Conservation (phyloP, 2,888 invertebrate species). For the Tinea pellionella region DNA sequence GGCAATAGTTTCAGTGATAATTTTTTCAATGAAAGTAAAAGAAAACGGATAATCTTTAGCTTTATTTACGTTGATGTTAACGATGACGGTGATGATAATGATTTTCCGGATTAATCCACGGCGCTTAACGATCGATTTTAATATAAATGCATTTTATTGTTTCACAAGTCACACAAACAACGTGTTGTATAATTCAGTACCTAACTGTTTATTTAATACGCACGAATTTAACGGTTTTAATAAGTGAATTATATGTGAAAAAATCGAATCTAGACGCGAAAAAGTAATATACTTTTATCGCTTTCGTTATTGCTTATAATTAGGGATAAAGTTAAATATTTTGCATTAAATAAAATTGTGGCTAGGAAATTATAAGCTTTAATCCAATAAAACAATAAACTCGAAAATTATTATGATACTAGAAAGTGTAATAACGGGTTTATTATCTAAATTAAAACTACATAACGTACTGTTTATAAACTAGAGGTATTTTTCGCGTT, state of each 20-base stretch:
- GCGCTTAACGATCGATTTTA: too few species aligned
- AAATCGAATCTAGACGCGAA: background rate
- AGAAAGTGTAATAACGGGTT: background rate
- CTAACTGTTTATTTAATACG: background rate
- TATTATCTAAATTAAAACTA: background rate
- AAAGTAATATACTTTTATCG: background rate
- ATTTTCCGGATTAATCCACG: too few species aligned
- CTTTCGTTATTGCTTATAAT: background rate
- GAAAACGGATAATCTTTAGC: too few species aligned
- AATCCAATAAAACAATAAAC: background rate
- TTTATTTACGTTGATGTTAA: too few species aligned
- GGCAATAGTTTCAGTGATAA: too few species aligned
- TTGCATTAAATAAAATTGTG: background rate
- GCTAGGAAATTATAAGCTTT: background rate
- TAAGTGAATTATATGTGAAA: background rate
- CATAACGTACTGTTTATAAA: too few species aligned
- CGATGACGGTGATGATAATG: too few species aligned
- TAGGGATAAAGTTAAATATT: background rate
- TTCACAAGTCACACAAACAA: too few species aligned
- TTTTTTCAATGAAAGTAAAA: too few species aligned
- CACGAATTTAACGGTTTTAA: background rate
- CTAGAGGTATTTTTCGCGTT: too few species aligned
- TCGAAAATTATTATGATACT: background rate
- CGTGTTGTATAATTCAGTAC: too few species aligned
- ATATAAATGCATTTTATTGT: too few species aligned